These are phyloP conservation scores for Eciton burchellii DNA, from an alignment of 1,140 invertebrate genomes.

Conservation along the genomic window DNA sequence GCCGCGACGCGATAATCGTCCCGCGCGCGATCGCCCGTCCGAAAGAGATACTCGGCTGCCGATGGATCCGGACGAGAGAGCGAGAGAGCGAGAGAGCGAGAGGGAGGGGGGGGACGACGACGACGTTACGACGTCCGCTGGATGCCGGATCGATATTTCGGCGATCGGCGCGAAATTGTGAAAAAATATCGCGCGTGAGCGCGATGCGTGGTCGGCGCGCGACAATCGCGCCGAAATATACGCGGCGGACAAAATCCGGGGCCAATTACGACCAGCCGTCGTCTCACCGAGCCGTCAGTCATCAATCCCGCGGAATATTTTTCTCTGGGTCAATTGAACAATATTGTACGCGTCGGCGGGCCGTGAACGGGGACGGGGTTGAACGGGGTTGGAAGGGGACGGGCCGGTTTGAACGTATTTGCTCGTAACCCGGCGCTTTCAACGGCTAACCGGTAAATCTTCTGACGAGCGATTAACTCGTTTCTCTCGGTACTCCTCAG, in stretches of 20 bases:
- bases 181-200: conserved; percentile 44
- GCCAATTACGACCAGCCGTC: conserved; percentile 49
- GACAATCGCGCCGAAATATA: conserved; percentile 55
- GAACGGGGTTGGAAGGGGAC: too few species aligned
- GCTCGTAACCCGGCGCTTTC: conserved; percentile 38
- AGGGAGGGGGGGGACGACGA: neutral
- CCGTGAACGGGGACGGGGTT: conserved; percentile 7
- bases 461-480: conserved; percentile 63
- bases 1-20: neutral
- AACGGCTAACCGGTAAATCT: conserved; percentile 60
- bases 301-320: conserved; percentile 62
- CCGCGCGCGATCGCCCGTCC: too few species aligned
- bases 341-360: conserved; percentile 56
- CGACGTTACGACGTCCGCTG: neutral
- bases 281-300: conserved; percentile 55
- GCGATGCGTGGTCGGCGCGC: conserved; percentile 25
- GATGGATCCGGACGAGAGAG: too few species aligned
- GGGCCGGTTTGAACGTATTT: conserved; percentile 48
- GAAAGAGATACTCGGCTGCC: too few species aligned
- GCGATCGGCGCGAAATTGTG: conserved; percentile 50
- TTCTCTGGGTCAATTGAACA: conserved; percentile 62
- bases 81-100: too few species aligned
- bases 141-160: conserved; percentile 24
- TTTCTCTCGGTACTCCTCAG: conserved; percentile 61
- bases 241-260: conserved; percentile 40